Percentiles rank a stretch among this genome's conserved stretches.
Evolutionary conservation across 2,797 vertebrate genomes (phyloP).

Genomic region (Nasua narica): DNA sequence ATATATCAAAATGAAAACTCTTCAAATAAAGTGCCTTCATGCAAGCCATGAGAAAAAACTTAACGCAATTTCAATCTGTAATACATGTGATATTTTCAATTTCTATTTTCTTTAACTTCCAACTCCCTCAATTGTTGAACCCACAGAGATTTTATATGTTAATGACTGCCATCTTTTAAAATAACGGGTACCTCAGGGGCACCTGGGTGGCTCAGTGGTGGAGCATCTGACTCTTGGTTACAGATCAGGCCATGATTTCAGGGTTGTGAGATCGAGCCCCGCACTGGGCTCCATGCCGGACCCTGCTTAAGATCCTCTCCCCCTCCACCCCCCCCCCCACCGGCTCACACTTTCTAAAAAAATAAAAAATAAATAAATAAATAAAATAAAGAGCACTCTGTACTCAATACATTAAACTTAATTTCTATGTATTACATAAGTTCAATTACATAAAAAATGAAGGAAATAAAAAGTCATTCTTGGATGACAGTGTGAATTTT

Average conservation of each 20-base stretch:
- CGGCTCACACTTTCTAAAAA: background rate
- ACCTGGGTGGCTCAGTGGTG: background rate
- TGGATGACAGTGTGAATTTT: background rate
- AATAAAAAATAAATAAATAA: background rate
- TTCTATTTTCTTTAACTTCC: slow-evolving; percentile 12
- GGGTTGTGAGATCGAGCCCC: background rate
- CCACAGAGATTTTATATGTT: background rate
- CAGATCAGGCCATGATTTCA: background rate
- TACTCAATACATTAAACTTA: background rate
- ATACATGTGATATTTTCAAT: slow-evolving; percentile 28
- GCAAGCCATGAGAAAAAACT: background rate
- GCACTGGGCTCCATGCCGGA: background rate
- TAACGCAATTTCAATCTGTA: background rate
- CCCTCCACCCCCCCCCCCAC: background rate
- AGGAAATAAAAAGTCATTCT: background rate
- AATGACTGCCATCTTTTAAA: background rate
- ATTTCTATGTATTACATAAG: background rate
- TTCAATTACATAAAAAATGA: slow-evolving; percentile 10
- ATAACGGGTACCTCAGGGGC: background rate
- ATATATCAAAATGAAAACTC: slow-evolving; percentile 33
- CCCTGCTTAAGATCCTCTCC: background rate
- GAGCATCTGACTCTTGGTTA: background rate
- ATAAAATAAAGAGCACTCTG: background rate
- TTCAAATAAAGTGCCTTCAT: background rate
- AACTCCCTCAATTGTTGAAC: background rate